Evolutionary conservation across 2,797 vertebrate species (phyloP).

Genomic region (Onychomys arenicola): DNA sequence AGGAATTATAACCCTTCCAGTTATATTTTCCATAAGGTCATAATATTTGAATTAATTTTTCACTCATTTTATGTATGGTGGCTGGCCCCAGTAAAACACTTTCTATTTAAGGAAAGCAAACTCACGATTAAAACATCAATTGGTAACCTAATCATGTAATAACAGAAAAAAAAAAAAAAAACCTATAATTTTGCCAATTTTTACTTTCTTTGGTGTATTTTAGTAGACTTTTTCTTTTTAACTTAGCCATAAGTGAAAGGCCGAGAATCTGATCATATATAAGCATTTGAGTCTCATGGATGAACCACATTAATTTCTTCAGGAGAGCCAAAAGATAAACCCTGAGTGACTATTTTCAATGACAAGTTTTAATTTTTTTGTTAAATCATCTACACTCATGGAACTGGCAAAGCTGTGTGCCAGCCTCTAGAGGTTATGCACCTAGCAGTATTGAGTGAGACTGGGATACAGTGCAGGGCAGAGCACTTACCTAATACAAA

Average conservation of each 20-base stretch:
- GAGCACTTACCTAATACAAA: not conserved
- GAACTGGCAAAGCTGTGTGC: not conserved
- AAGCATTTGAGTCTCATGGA: not conserved
- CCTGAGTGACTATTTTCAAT: not conserved
- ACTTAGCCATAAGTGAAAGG: constrained; percentile 3
- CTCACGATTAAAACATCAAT: not conserved
- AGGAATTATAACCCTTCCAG: not conserved
- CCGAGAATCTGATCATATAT: not conserved
- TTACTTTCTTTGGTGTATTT: not conserved
- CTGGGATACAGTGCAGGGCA: not conserved
- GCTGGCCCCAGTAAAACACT: not conserved
- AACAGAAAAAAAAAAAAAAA: constrained; percentile 48
- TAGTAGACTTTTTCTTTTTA: not conserved
- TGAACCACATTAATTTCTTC: not conserved
- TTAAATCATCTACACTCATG: not conserved
- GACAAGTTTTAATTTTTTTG: constrained; percentile 7
- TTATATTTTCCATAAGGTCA: not conserved
- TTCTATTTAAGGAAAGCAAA: constrained; percentile 42
- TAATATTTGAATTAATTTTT: not conserved
- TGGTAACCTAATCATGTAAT: constrained; percentile 22
- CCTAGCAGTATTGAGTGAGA: not conserved
- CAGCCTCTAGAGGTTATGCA: not conserved
- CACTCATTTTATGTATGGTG: not conserved
- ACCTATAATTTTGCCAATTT: constrained; percentile 9
- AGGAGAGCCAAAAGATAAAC: not conserved